phyloP scores from a whole-genome alignment of 2,797 vertebrate genomes.

The Zenarchopterus dispar region DNA sequence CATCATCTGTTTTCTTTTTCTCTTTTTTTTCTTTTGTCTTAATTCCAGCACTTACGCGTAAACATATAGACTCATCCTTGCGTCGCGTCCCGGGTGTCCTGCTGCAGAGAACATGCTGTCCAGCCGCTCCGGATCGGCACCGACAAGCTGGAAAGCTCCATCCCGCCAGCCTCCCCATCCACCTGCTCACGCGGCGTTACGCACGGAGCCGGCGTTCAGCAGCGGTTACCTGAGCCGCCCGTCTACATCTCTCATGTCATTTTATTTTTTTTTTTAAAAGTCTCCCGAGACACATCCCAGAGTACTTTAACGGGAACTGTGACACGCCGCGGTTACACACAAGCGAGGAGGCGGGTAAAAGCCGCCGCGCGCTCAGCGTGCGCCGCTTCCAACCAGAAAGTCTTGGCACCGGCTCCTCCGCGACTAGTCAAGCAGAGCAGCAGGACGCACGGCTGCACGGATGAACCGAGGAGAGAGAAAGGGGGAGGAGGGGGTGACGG shows the following conservation, averaged over 20 bases:
- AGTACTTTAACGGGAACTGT: conserved; percentile 8
- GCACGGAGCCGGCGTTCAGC: conserved; percentile 32
- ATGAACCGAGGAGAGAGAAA: not conserved
- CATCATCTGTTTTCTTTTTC: too few relatives aligned
- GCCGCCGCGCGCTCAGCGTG: conserved; percentile 29
- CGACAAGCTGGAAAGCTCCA: conserved; percentile 43
- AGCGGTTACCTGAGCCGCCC: conserved; percentile 17
- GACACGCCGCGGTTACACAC: not conserved
- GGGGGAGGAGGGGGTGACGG: conserved; percentile 9
- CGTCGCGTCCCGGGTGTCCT: conserved; percentile 30
- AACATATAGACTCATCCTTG: conserved; percentile 27
- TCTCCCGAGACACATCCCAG: conserved; percentile 6
- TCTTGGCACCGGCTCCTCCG: conserved; percentile 27
- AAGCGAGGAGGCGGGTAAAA: fast-evolving
- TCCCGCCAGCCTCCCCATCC: conserved; percentile 59
- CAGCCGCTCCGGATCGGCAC: conserved; percentile 21
- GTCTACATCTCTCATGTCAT: conserved; percentile 30
- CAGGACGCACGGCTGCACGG: conserved; percentile 18
- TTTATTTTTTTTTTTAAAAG: conserved; percentile 20
- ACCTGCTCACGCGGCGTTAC: conserved; percentile 62
- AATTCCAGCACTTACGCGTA: conserved; percentile 55
- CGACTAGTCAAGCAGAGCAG: conserved; percentile 9
- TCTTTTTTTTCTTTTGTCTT: too few relatives aligned
- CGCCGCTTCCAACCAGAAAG: conserved; percentile 20
- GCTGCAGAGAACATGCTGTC: conserved; percentile 8